Evolutionary conservation across 92 coral and sea anemone genomes (phyloP).

Genomic region (Epizoanthus fatuus): DNA sequence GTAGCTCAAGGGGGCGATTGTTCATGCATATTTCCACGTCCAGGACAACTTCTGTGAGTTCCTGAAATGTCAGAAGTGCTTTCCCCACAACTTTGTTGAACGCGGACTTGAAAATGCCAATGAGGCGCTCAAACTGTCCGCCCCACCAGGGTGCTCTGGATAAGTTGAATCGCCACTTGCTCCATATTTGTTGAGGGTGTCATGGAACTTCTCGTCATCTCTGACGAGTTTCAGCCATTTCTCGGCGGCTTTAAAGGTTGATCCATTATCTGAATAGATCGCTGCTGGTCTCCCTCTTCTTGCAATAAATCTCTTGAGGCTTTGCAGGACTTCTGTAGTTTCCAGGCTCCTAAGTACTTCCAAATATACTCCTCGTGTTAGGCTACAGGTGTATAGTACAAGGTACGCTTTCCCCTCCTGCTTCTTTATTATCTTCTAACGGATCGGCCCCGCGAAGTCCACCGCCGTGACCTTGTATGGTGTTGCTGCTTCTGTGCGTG

Average conservation of each 20-base stretch:
- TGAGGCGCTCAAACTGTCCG: constrained; percentile 50
- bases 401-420: no score
- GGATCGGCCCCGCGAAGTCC: constrained; percentile 66
- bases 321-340: neutral
- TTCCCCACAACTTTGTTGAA: constrained; percentile 42
- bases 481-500: constrained; percentile 42
- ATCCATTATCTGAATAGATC: neutral
- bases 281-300: neutral
- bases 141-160: constrained; percentile 46
- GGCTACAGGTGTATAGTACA: no score
- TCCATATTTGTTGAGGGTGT: constrained; percentile 9
- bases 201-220: constrained; percentile 16
- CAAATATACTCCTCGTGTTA: no score
- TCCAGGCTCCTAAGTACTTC: neutral
- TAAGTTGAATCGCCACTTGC: constrained; percentile 51
- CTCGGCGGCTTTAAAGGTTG: neutral
- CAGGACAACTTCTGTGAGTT: constrained; percentile 39
- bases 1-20: constrained; percentile 40
- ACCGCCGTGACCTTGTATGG: constrained; percentile 48
- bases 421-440: constrained; percentile 13
- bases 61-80: constrained; percentile 34
- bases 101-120: constrained; percentile 44
- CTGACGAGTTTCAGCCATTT: constrained; percentile 1
- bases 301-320: neutral
- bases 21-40: constrained; percentile 43